Percentiles rank a stretch among this genome's conserved stretches.
Evolutionary conservation across 2,113 vertebrate genomes (phyloP).

Genomic region (Rhinolophus ferrumequinum): DNA sequence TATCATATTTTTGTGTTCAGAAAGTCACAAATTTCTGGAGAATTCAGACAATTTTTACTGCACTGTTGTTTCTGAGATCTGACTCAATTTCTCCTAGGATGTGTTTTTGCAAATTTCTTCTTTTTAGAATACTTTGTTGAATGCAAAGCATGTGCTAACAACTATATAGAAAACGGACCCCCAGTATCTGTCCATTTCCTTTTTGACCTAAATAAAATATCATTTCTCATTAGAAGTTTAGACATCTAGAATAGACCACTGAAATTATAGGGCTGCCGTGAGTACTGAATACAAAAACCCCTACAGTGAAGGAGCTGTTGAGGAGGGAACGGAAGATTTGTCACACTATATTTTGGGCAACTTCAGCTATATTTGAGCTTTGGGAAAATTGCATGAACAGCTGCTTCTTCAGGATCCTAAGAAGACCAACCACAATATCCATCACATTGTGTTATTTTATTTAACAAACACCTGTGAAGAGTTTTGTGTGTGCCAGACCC

Average conservation of each 20-base stretch:
- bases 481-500: neutral
- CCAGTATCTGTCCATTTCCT: neutral
- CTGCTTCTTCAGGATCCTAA: neutral
- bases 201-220: conserved; percentile 24
- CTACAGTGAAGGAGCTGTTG: neutral
- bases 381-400: neutral
- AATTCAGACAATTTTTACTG: neutral
- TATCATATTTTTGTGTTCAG: neutral
- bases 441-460: neutral
- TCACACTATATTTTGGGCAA: neutral
- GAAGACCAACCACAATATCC: neutral
- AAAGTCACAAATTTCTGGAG: conserved; percentile 5
- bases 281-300: neutral
- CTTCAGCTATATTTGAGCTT: neutral
- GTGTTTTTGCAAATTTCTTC: conserved; percentile 4
- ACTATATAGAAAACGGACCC: neutral
- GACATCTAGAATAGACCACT: neutral
- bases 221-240: neutral
- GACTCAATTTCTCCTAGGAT: neutral
- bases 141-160: conserved; percentile 4
- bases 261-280: neutral
- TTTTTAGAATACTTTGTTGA: conserved; percentile 11
- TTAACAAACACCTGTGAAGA: neutral
- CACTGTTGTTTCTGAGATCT: conserved; percentile 26
- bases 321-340: neutral